Base-by-base conservation (phyloP, 2,888 invertebrate genomes). In the Oligia latruncula region DNA sequence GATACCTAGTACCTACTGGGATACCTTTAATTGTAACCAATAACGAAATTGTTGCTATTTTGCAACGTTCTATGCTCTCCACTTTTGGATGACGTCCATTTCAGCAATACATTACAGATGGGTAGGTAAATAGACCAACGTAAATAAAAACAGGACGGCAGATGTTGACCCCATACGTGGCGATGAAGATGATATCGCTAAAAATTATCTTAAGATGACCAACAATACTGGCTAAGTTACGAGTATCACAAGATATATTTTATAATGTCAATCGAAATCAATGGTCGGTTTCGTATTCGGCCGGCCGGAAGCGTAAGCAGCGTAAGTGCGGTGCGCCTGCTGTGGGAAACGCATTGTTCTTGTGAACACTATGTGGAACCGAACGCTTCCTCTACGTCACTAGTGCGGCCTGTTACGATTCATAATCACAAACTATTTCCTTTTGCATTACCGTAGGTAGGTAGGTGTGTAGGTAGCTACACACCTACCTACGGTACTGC, bases 321-420 rank as follows among this genome's bases (percentile, higher is more conserved):
- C 78, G 65, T 70, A 52, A 82, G 78, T 80, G 74, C 85, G 78
- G 86, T 77, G 71, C 74, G 84, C 82, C 79, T 77, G 86, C 88
- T 88, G 92, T 94, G 93, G 93, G 94, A 94, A 94, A 87, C 88
- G 81, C 90, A 94, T 94, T 94, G 93, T 93, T 92, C 91, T 92
- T 88, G 79, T 81, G 80, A 86, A 83, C 83, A 84, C 84, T 88
- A 90, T 91, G 90, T 91, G 89, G 92, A 90, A 91, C 90, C 88
- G 84, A 90, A 88, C 83, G 87, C 92, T 93, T 93, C 93, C 93
- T 93, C 90, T 83, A 80, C 86, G 84, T 78, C 82, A 80, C 82
- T 78, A 78, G 77, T 11, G 83, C 68, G 72, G 73, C 71, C 78
- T 82, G 88, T 77, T 87, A 81, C 81, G 62, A 82, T 77, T 84